A percentile compares a stretch with the other conserved stretches of the same genome.
Evolutionary conservation across 2,797 vertebrate genomes (phyloP).

Genomic region (Aratinga solstitialis): DNA sequence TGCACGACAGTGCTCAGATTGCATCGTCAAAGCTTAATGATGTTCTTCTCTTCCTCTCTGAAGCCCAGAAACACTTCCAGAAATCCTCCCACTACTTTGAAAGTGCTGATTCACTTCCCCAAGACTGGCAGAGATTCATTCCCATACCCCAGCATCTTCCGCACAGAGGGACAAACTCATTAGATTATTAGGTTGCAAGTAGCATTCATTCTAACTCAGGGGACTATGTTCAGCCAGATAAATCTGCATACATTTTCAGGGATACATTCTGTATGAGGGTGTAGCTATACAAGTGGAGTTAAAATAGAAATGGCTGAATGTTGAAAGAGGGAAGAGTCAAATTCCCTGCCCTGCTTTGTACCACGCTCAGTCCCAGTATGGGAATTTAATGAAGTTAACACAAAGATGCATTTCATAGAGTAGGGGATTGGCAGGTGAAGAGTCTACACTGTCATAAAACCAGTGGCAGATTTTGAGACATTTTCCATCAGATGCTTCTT

Average conservation of each 20-base stretch:
- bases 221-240: neutral
- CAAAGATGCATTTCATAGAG: neutral
- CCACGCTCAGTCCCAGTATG: fast-evolving
- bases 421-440: neutral
- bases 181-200: neutral
- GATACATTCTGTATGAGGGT: neutral
- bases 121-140: neutral
- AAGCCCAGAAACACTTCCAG: neutral
- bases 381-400: neutral
- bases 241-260: neutral
- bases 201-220: neutral
- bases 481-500: neutral
- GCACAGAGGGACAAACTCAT: neutral
- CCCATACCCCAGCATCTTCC: neutral
- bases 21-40: fast-evolving
- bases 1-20: neutral
- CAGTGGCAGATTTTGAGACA: neutral
- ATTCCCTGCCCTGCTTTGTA: neutral
- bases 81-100: neutral
- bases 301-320: neutral
- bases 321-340: conserved; percentile 8
- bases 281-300: neutral
- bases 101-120: neutral
- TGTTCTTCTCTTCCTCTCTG: neutral
- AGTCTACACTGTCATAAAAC: neutral